Evolutionary conservation across 2,888 invertebrate genomes (phyloP).

Genomic region (Pimpla rufipes): DNA sequence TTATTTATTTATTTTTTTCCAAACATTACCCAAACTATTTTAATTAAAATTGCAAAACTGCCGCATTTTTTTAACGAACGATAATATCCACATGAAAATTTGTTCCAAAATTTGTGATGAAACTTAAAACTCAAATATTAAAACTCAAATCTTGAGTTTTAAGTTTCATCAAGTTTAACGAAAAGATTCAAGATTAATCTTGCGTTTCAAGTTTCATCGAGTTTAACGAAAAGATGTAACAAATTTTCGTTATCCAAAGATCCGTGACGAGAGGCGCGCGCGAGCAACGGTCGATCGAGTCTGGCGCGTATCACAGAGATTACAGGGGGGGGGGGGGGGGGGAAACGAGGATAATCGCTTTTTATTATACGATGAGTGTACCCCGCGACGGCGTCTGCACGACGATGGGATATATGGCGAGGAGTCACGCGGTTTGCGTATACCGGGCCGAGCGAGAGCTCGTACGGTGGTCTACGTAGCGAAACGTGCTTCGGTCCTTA

Average conservation of each 20-base stretch:
- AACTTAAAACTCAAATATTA: no score
- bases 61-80: no score
- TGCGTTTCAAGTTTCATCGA: no score
- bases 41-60: no score
- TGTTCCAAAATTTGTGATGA: no score
- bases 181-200: no score
- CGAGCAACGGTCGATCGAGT: neutral
- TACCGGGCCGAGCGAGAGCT: neutral
- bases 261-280: neutral
- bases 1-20: no score
- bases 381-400: neutral
- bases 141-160: no score
- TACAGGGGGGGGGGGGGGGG: neutral
- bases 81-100: no score
- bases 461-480: slow-evolving; percentile 17
- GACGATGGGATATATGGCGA: slow-evolving; percentile 8
- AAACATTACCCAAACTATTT: no score
- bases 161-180: no score
- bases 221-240: neutral
- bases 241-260: neutral
- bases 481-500: slow-evolving; percentile 43
- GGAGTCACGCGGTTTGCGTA: slow-evolving; percentile 43
- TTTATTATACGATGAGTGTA: slow-evolving; percentile 26
- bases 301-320: slow-evolving; percentile 1
- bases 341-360: slow-evolving; percentile 36